Evolutionary conservation across 2,888 invertebrate species (phyloP), one percentile per base, ranked within the genome.

Genomic region (Linhomoeus sp.): DNA sequence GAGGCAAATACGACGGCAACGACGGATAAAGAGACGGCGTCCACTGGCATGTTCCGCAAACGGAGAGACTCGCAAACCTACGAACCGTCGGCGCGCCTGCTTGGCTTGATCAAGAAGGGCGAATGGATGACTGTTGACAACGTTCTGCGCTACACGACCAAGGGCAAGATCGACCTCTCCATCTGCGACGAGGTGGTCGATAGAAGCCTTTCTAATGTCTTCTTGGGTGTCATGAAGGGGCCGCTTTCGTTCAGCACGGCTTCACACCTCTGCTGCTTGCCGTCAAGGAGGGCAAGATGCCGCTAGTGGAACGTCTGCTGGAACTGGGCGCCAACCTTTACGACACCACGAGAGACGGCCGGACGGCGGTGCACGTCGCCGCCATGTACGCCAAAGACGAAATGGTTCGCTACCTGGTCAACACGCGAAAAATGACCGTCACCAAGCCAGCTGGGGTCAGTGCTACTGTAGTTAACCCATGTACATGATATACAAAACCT

Each of bases 321-420:
- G 65, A 67, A 17, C 56, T 66, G 12, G 69, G 70, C 5, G 66
- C 64, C 9, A 60, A 64, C 45, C 53, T 69, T 26, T 14, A 19
- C 37, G 37, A n/a, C 9, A 37, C 17, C 9, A 58, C 61, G 14
- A 59, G 58, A 17, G 94, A 94, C 69, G 87, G 87, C 67, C 81
- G 84, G 72, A 90, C 87, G 70, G 85, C 81, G 33, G 76, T 90
- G 46, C 92, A 94, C 70, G 81, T 88, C 67, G 84, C 90, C 17
- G 83, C 88, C 24, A 82, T 85, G 79, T 81, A 83, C 69, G 84
- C 87, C 46, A 75, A 86, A 58, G 92, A 92, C 67, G 90, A 94
- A 66, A 82, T 88, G 63, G 81, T 94, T 62, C 84, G 86, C 63
- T 71, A 85, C 45, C 73, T 97, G 41, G 72, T 94, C 47, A 77